Evolutionary conservation across 2,888 invertebrate species (phyloP).

Genomic region (Polyommatus icarus): DNA sequence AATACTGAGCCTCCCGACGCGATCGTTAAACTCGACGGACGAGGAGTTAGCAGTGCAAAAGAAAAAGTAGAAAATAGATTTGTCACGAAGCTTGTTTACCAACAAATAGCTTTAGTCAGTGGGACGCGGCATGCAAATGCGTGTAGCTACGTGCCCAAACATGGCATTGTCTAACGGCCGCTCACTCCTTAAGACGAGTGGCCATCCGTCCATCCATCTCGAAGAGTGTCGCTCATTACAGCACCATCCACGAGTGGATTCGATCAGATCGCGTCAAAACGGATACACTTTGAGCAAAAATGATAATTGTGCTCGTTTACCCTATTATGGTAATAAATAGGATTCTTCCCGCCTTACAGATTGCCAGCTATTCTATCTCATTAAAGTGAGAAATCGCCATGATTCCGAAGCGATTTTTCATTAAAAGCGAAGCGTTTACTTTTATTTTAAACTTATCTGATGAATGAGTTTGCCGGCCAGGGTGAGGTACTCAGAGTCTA

Average conservation of each 20-base stretch:
- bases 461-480: constrained; percentile 7
- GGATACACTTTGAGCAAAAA: constrained; percentile 21
- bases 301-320: constrained; percentile 18
- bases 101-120: constrained; percentile 28
- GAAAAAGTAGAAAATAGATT: constrained; percentile 21
- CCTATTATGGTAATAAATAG: constrained; percentile 42
- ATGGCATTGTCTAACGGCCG: constrained; percentile 30
- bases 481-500: constrained; percentile 28
- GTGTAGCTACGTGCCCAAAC: constrained; percentile 17
- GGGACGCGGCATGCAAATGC: constrained; percentile 28
- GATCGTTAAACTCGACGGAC: not conserved
- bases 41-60: not conserved
- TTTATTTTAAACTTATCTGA: constrained; percentile 29
- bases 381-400: constrained; percentile 29
- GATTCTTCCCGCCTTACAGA: constrained; percentile 37
- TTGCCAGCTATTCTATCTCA: constrained; percentile 20
- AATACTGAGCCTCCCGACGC: not conserved
- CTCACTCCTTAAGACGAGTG: constrained; percentile 31
- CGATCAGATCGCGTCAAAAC: constrained; percentile 9
- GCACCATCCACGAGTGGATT: not conserved
- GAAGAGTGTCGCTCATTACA: constrained; percentile 27
- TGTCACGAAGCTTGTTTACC: constrained; percentile 23
- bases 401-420: constrained; percentile 31
- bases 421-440: constrained; percentile 25
- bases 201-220: constrained; percentile 6